Evolutionary conservation across 2,888 invertebrate genomes (phyloP).

Genomic region (Nephrotoma appendiculata): DNA sequence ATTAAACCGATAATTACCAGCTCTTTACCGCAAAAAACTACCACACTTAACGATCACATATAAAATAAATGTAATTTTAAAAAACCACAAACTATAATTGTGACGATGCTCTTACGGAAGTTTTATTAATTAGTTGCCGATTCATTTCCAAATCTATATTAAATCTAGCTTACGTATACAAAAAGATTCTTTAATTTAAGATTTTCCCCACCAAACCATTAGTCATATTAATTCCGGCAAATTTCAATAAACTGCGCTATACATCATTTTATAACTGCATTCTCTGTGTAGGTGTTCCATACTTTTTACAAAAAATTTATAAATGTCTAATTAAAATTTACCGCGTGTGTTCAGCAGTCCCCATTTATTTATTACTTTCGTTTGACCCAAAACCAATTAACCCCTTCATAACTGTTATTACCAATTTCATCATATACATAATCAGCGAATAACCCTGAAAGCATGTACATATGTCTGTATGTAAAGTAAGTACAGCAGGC

Average conservation of each 20-base stretch:
- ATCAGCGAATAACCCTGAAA: not conserved
- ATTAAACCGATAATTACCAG: too few species aligned
- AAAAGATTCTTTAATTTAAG: not conserved
- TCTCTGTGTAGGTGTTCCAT: not conserved
- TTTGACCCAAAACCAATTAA: not conserved
- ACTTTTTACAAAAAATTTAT: not conserved
- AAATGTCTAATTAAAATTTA: not conserved
- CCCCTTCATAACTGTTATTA: not conserved
- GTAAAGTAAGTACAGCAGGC: not conserved
- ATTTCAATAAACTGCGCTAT: not conserved
- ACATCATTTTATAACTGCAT: not conserved
- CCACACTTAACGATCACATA: too few species aligned
- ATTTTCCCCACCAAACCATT: not conserved
- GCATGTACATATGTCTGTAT: not conserved
- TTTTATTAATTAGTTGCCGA: not conserved
- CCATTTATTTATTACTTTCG: not conserved
- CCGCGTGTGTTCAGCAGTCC: not conserved
- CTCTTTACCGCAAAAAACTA: too few species aligned
- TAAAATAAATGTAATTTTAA: too few species aligned
- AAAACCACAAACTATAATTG: too few species aligned
- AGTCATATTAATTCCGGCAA: not conserved
- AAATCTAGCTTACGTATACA: not conserved
- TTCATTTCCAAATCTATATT: not conserved
- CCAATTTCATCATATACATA: not conserved
- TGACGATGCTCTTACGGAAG: not conserved